Conservation (phyloP, 2,113 vertebrate genomes). For the Lasiurus cinereus region DNA sequence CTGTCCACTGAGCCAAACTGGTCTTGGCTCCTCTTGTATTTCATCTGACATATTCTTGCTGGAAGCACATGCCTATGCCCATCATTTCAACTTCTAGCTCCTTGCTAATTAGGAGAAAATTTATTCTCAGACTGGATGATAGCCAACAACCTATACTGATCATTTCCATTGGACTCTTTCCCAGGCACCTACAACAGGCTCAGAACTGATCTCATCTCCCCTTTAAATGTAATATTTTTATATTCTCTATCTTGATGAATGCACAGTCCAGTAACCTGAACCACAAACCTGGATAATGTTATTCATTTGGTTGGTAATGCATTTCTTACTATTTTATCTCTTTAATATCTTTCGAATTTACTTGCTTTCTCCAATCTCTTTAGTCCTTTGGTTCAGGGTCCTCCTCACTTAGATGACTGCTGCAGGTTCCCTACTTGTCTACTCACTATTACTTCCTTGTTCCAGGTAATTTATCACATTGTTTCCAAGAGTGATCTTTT, state of each 20-base stretch:
- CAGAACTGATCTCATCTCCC: neutral
- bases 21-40: neutral
- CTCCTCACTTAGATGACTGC: constrained; percentile 6
- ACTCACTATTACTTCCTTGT: neutral
- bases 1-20: no score
- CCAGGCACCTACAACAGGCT: neutral
- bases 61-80: neutral
- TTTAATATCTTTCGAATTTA: constrained; percentile 38
- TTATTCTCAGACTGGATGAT: constrained; percentile 22
- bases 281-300: neutral
- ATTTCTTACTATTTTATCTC: neutral
- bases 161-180: neutral
- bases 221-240: constrained; percentile 43
- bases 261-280: neutral
- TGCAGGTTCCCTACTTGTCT: neutral
- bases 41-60: neutral
- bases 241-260: constrained; percentile 43
- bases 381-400: neutral
- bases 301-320: neutral
- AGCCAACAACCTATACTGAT: neutral
- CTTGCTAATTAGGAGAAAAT: constrained; percentile 55
- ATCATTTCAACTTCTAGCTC: constrained; percentile 10
- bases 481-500: neutral
- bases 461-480: neutral
- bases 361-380: neutral